A percentile compares a stretch with the other conserved stretches of the same genome.
phyloP scores from a whole-genome alignment of 2,797 vertebrate species.

The Threskiornis aethiopicus region DNA sequence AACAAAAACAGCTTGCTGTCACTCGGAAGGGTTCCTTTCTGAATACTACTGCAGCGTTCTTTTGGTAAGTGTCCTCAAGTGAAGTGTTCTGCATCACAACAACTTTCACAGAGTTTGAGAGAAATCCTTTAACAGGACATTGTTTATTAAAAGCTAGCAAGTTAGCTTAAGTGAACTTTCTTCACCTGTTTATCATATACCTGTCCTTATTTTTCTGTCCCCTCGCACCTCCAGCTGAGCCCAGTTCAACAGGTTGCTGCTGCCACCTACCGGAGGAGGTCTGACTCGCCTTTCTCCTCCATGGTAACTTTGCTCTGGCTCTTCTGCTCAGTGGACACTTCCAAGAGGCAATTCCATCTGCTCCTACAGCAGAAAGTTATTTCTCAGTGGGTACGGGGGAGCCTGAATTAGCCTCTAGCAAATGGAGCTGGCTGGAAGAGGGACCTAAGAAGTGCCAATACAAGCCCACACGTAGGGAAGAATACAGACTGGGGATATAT shows the following conservation, averaged over 20 bases:
- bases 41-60: not conserved
- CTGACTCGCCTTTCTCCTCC: not conserved
- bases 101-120: not conserved
- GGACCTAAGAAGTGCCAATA: not conserved
- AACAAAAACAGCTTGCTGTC: not conserved
- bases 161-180: not conserved
- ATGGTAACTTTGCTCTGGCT: not conserved
- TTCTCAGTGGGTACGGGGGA: not conserved
- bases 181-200: not conserved
- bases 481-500: not conserved
- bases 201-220: not conserved
- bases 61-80: not conserved
- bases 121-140: not conserved
- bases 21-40: not conserved
- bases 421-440: not conserved
- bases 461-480: accelerated
- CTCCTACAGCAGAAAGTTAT: not conserved
- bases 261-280: not conserved
- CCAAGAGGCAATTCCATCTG: not conserved
- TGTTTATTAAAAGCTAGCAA: not conserved
- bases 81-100: not conserved
- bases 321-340: not conserved
- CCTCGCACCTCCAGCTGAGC: not conserved
- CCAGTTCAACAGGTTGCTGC: not conserved
- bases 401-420: not conserved